A percentile compares a stretch with the other conserved stretches of the same genome.
These are phyloP conservation scores for Sceloporus undulatus DNA, from an alignment of 2,113 vertebrate species.

Conservation along the genomic window DNA sequence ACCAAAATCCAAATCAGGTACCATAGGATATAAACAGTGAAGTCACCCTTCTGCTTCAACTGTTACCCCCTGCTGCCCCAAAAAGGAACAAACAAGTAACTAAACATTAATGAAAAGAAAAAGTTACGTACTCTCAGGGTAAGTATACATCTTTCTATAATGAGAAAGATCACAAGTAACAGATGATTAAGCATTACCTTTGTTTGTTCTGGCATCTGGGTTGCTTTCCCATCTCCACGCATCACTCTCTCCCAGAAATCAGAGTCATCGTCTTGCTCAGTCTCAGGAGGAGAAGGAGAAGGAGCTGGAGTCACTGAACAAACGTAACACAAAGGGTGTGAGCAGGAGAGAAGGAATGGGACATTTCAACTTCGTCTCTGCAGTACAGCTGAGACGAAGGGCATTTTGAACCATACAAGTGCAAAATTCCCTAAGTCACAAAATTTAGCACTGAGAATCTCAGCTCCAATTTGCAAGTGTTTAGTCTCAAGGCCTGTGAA, in stretches of 20 bases:
- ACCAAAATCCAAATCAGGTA: not conserved
- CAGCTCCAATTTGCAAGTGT: not conserved
- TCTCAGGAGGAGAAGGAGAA: slow-evolving; percentile 14
- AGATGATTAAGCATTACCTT: slow-evolving; percentile 36
- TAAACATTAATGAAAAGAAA: too few relatives aligned
- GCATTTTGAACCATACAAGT: not conserved
- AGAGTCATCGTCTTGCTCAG: not conserved
- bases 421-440: not conserved
- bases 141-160: not conserved
- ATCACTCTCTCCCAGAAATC: slow-evolving; percentile 78
- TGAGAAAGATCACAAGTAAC: too few relatives aligned
- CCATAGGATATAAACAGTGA: too few relatives aligned
- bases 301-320: slow-evolving; percentile 3
- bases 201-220: not conserved
- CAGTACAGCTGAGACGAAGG: not conserved
- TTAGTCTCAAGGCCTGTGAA: not conserved
- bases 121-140: not conserved
- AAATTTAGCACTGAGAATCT: not conserved
- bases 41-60: not conserved
- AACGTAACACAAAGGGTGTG: not conserved
- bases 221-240: slow-evolving; percentile 58
- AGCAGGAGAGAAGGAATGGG: not conserved
- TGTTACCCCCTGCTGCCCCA: not conserved
- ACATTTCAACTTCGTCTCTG: not conserved
- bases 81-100: not conserved